These are phyloP conservation scores for Macrocentrus cingulum DNA, from an alignment of 1,140 invertebrate species.

Conservation along the genomic window DNA sequence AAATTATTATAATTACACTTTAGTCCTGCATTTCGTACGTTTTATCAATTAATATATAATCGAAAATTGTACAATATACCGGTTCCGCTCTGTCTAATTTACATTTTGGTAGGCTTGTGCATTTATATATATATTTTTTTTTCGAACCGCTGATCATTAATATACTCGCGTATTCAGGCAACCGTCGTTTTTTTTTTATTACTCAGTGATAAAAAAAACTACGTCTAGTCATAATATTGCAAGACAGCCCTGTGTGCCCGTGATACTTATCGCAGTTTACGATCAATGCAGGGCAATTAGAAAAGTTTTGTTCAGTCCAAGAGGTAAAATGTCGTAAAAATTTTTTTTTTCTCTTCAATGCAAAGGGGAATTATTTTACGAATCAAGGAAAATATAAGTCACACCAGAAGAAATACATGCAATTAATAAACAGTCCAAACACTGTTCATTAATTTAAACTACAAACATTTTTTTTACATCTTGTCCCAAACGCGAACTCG, in stretches of 20 bases:
- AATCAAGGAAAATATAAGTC: background rate
- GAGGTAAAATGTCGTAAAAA: too few species aligned
- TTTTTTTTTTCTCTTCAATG: too few species aligned
- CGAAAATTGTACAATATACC: conserved; percentile 12
- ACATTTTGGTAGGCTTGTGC: background rate
- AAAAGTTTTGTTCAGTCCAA: background rate
- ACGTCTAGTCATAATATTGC: conserved; percentile 3
- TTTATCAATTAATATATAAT: conserved; percentile 31
- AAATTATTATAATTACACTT: conserved; percentile 53
- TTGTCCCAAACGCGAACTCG: background rate
- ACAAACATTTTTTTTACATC: background rate
- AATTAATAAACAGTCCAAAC: background rate
- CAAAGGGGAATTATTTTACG: too few species aligned
- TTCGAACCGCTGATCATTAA: background rate
- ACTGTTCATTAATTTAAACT: background rate
- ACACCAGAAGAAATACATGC: background rate
- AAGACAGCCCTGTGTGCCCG: background rate
- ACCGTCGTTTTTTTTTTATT: background rate
- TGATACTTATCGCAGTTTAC: background rate
- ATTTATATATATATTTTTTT: background rate
- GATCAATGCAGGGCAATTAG: conserved; percentile 2
- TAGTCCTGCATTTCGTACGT: conserved; percentile 34
- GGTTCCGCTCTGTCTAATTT: background rate
- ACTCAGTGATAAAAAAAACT: background rate
- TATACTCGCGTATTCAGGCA: background rate